A percentile compares a stretch with the other conserved stretches of the same genome.
phyloP scores from a whole-genome alignment of 2,888 invertebrate species.

The Myopa testacea region DNA sequence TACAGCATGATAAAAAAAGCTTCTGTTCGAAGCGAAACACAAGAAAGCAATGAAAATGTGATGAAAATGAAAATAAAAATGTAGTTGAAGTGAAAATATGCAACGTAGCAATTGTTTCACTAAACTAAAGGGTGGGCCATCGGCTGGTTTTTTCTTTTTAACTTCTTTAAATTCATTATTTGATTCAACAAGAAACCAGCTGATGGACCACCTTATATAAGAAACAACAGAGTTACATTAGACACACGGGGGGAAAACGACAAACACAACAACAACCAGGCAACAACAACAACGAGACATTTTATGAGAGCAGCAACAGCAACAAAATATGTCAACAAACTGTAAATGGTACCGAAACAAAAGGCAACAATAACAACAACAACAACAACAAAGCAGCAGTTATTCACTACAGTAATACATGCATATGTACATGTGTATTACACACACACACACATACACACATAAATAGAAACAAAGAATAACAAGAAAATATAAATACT shows the following conservation, averaged over 20 bases:
- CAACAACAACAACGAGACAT: no score
- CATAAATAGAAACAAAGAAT: no score
- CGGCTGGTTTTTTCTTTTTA: no score
- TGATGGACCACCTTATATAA: neutral
- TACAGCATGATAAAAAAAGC: no score
- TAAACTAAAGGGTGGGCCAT: neutral
- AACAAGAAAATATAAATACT: no score
- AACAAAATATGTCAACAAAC: conserved; percentile 51
- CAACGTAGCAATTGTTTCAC: no score
- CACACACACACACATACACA: neutral
- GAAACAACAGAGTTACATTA: neutral
- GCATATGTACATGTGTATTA: no score
- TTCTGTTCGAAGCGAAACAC: no score
- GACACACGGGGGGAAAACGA: neutral
- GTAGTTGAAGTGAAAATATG: neutral
- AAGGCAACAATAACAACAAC: conserved; percentile 48
- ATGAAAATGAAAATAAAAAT: neutral
- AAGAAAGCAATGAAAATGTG: no score
- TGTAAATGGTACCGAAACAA: conserved; percentile 31
- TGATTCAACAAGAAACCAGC: no score
- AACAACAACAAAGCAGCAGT: neutral
- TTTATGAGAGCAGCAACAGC: conserved; percentile 33
- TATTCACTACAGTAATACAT: neutral
- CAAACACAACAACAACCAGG: neutral
- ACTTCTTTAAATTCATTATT: no score